Evolutionary conservation across 2,113 vertebrate genomes (phyloP), one percentile per base, ranked within the genome.

Genomic region (Megaceryle torquata): DNA sequence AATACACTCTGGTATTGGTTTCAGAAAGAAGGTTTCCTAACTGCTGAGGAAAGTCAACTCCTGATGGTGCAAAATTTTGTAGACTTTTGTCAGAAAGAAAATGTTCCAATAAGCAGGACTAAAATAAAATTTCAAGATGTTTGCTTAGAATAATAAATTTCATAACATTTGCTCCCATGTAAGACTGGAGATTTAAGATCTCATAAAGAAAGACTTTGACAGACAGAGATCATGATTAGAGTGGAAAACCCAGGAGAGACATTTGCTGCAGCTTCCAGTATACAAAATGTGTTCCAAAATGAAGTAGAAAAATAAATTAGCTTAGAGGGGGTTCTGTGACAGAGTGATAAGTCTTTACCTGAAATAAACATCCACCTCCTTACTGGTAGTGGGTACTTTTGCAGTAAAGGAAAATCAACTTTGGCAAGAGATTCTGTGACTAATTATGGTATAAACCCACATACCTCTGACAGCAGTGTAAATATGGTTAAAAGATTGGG

Each of bases 341-440:
- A 85, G 44, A 26, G 26, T 63, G 74, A 76, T 93, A 93, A 87
- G 91, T 82, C 89, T 82, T 57, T 41, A 84, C 48, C 81, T 76
- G 89, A 93, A 87, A 60, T 82, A 85, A 96, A 35, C 53, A 56
- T 91, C 79, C 77, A 71, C 56, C 31, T 89, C 69, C 74, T 92
- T 89, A 26, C 37, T 85, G 43, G 29, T 64, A 94, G 61, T n/a
- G 57, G 74, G 39, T 59, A 29, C 25, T 71, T 82, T 19, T 85
- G 39, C 57, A 76, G 56, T 75, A 78, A 91, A 78, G 35, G 29
- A 20, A 93, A 79, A 64, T 71, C 35, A 82, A 51, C 56, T 95
- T 59, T 60, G 78, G 44, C 13, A 86, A 37, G 72, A 37, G 48
- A 43, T n/a, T 75, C 51, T 85, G 57, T 26, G 61, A 51, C 29